Percentiles rank a stretch among this genome's conserved stretches.
Conservation (phyloP, 2,113 vertebrate genomes). For the Coryphaenoides rupestris region DNA sequence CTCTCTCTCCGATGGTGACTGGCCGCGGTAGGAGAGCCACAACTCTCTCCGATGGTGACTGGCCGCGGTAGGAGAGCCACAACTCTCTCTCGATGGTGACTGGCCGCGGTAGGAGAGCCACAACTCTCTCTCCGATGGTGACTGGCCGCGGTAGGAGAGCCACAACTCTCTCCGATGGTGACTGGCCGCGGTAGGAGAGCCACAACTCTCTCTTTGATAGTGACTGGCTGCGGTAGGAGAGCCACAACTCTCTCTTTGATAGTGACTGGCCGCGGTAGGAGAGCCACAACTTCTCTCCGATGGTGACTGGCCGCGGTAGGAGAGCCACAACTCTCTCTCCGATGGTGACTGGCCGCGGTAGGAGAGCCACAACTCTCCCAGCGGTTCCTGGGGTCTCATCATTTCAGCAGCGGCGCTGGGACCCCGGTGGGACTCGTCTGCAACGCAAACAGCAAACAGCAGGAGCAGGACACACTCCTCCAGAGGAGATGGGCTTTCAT, state of each 20-base stretch:
- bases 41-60: not conserved
- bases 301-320: too few species aligned
- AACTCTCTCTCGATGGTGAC: not conserved
- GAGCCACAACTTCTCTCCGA: slow-evolving; percentile 1
- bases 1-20: slow-evolving; percentile 5
- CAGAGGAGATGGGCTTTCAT: not conserved
- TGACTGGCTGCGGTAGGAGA: too few species aligned
- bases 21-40: slow-evolving; percentile 17
- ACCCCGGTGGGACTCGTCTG: not conserved
- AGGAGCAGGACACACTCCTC: too few species aligned
- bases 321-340: not conserved
- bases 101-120: slow-evolving; percentile 19
- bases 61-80: too few species aligned
- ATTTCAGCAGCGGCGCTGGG: not conserved
- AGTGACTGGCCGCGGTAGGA: slow-evolving; percentile 22
- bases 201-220: slow-evolving; percentile 3
- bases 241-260: not conserved
- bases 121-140: slow-evolving; percentile 1
- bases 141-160: too few species aligned
- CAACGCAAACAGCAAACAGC: not conserved
- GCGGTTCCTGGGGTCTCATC: not conserved
- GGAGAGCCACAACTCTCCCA: slow-evolving; percentile 13
- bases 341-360: slow-evolving; percentile 14
- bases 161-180: not conserved
- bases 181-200: slow-evolving; percentile 18